Conservation (phyloP, 2,797 vertebrate species). For the Garrulus glandarius region DNA sequence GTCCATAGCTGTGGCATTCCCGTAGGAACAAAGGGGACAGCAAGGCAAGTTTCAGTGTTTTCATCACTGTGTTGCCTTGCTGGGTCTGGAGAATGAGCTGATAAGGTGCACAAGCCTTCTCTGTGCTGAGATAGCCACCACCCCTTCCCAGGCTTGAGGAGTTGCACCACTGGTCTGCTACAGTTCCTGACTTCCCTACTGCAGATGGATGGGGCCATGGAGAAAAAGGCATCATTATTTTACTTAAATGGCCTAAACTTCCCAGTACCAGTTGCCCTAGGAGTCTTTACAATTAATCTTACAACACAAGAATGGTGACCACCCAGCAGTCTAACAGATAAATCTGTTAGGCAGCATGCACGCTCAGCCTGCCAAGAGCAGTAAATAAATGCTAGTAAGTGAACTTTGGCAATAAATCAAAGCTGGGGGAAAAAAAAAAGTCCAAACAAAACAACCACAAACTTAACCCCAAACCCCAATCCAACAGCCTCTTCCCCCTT, state of each 20-base stretch:
- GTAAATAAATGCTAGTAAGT: background rate
- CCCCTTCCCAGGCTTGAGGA: background rate
- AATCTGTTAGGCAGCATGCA: background rate
- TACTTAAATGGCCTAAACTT: background rate
- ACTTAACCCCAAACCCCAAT: background rate
- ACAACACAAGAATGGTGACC: constrained; percentile 16
- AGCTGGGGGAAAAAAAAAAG: background rate
- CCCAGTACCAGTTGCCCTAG: background rate
- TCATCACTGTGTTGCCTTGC: background rate
- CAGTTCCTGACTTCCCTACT: background rate
- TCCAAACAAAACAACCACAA: background rate
- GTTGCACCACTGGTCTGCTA: background rate
- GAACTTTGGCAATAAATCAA: constrained; percentile 1
- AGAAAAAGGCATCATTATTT: constrained; percentile 9
- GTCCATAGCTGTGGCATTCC: background rate
- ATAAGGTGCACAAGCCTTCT: background rate
- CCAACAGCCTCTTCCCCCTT: background rate
- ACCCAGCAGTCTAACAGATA: constrained; percentile 37
- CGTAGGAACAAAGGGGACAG: background rate
- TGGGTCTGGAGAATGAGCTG: background rate
- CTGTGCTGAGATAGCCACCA: fast-evolving
- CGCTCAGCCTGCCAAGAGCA: background rate
- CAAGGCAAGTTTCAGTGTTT: background rate
- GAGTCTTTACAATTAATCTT: constrained; percentile 35
- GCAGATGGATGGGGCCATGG: background rate